Conservation (phyloP, 2,797 vertebrate species). For the Rachycentron canadum region DNA sequence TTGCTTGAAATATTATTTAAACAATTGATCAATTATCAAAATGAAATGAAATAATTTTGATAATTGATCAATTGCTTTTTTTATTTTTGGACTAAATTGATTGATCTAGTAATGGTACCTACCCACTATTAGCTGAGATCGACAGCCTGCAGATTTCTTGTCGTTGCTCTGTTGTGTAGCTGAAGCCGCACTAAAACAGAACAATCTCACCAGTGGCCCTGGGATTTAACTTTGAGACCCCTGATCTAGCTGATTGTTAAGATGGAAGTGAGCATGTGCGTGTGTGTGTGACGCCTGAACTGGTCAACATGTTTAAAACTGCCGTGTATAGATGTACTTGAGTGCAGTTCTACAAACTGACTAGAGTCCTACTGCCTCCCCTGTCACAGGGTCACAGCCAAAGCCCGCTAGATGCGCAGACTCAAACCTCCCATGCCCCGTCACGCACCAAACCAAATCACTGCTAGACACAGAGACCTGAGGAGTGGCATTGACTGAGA, state of each 20-base stretch:
- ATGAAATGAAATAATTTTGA: too few species aligned
- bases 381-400: constrained; percentile 58
- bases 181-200: not conserved
- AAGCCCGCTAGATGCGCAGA: constrained; percentile 61
- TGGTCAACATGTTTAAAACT: not conserved
- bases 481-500: constrained; percentile 19
- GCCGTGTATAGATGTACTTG: not conserved
- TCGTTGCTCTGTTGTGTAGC: not conserved
- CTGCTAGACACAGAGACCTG: constrained; percentile 59
- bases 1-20: not conserved
- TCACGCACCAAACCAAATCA: constrained; percentile 75
- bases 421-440: constrained; percentile 49
- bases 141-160: not conserved
- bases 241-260: constrained; percentile 14
- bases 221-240: constrained; percentile 19
- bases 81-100: too few species aligned
- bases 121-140: too few species aligned
- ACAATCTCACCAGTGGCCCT: not conserved
- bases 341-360: constrained; percentile 18
- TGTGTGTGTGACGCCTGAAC: not conserved
- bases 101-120: not conserved
- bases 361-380: constrained; percentile 26
- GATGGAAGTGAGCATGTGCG: not conserved
- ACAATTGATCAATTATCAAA: not conserved
- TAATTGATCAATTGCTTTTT: too few species aligned